These are phyloP conservation scores for Simalia tracyae DNA, from an alignment of 2,797 vertebrate genomes.

Conservation along the genomic window DNA sequence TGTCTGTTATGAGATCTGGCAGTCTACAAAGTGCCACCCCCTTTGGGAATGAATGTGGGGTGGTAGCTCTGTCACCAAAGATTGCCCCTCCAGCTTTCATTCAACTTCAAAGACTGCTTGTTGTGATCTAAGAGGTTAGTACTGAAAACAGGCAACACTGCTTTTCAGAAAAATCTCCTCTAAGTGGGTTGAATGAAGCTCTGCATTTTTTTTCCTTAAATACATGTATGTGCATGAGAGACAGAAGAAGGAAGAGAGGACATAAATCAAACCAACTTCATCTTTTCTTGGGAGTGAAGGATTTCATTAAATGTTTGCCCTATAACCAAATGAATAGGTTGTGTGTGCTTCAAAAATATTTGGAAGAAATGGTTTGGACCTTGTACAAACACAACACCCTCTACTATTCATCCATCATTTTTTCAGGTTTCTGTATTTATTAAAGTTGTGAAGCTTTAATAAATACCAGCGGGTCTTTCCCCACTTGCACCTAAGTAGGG, in stretches of 20 bases:
- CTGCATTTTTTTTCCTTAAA: conserved; percentile 12
- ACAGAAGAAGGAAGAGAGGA: background rate
- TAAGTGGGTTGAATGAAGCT: conserved; percentile 46
- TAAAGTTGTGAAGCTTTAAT: background rate
- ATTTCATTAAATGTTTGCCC: conserved; percentile 22
- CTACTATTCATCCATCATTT: background rate
- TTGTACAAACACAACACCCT: background rate
- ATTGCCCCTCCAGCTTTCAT: conserved; percentile 26
- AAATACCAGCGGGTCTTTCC: background rate
- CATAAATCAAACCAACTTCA: background rate
- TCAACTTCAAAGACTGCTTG: conserved; percentile 59
- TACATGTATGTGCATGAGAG: background rate
- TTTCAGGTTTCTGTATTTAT: background rate
- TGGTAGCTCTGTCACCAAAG: background rate
- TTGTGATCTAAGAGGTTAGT: conserved; percentile 59
- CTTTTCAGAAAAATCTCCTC: conserved; percentile 39
- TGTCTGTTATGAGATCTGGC: conserved; percentile 27
- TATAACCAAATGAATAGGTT: background rate
- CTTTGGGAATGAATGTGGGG: background rate
- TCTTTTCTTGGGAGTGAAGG: background rate
- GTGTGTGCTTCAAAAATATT: background rate
- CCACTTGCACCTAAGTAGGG: background rate
- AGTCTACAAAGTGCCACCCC: background rate
- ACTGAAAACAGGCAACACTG: background rate
- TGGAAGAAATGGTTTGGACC: background rate